phyloP scores from a whole-genome alignment of 2,113 vertebrate species.

The Gila orcuttii region DNA sequence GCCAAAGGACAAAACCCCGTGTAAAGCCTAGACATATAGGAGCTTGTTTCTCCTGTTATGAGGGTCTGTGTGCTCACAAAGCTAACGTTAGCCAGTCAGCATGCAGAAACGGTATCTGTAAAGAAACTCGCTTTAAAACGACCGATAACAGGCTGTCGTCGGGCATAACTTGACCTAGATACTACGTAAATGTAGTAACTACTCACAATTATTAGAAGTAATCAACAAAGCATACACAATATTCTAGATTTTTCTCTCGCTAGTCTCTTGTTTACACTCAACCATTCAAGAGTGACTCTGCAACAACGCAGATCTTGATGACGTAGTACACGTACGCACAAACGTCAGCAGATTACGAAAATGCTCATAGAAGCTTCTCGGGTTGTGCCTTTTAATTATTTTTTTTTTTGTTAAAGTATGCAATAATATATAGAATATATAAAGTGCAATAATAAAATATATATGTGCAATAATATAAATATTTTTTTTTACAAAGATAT shows the following conservation, averaged over 20 bases:
- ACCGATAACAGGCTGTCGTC: background rate
- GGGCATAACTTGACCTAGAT: background rate
- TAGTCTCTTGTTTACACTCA: slow-evolving; percentile 73
- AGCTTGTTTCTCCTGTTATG: slow-evolving; percentile 24
- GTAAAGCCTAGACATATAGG: slow-evolving; percentile 6
- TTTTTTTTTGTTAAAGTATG: background rate
- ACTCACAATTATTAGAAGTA: background rate
- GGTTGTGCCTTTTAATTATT: background rate
- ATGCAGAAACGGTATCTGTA: background rate
- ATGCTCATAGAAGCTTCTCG: slow-evolving; percentile 39
- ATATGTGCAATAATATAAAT: too few relatives aligned
- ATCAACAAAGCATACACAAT: background rate
- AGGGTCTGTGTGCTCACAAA: slow-evolving; percentile 2
- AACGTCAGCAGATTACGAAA: slow-evolving; percentile 20
- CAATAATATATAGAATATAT: too few relatives aligned
- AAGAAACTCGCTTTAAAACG: slow-evolving; percentile 18
- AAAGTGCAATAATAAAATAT: too few relatives aligned
- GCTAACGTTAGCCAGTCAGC: slow-evolving; percentile 47
- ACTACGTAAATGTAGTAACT: background rate
- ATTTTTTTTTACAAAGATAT: background rate
- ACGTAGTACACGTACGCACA: slow-evolving; percentile 60
- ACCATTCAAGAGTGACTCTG: slow-evolving; percentile 75
- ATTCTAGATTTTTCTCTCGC: slow-evolving; percentile 49
- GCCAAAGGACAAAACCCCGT: slow-evolving; percentile 62
- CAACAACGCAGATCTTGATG: slow-evolving; percentile 67